Evolutionary conservation across 2,797 vertebrate species (phyloP).

Genomic region (Anomalospiza imberbis): DNA sequence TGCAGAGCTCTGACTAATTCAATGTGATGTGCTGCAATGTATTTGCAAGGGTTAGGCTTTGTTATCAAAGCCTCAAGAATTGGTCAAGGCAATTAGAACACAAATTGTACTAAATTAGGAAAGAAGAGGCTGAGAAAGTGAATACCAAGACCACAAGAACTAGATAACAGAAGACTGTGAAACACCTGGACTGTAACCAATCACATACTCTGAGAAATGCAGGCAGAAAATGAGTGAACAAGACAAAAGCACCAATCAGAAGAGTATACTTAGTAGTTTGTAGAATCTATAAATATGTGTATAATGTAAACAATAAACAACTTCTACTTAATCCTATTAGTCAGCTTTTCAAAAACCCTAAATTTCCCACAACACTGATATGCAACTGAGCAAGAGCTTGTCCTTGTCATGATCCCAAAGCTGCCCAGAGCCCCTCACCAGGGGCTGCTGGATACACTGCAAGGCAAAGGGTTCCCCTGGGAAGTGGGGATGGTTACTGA

Average conservation of each 20-base stretch:
- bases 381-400: neutral
- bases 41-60: neutral
- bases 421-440: neutral
- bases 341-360: neutral
- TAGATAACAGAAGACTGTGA: neutral
- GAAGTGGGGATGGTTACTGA: neutral
- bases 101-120: neutral
- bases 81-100: neutral
- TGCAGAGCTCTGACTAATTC: neutral
- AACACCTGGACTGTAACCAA: neutral
- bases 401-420: rapidly evolving
- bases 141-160: neutral
- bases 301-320: neutral
- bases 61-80: neutral
- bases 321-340: neutral
- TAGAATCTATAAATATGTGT: neutral
- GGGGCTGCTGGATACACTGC: neutral
- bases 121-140: neutral
- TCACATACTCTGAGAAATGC: neutral
- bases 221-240: neutral
- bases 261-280: neutral
- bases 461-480: neutral
- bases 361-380: neutral
- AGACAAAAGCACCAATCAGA: neutral
- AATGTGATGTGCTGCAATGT: neutral